Evolutionary conservation across 64 coral and sea anemone genomes (phyloP), one percentile per base, ranked within the genome.

Genomic region (Hydrozoanthus tunicans): DNA sequence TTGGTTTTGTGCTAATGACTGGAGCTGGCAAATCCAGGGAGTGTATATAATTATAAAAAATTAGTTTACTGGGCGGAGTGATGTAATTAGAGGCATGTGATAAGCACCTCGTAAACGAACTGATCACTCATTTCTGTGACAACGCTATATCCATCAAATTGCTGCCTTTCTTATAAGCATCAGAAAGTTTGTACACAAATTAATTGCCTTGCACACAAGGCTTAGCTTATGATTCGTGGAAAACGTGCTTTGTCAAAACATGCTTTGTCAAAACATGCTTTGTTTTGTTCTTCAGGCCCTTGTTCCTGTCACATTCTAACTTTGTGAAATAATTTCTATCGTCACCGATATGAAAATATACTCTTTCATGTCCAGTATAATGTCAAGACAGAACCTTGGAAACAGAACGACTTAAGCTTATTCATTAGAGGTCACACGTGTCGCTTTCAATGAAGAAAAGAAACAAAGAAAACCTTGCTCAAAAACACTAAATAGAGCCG

Each of bases 371-470:
- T 58, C 67, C 32, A 88, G 56, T 54, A 73, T 74, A 58, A 73
- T 88, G 68, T 26, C 4, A 74, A 69, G 84, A 88, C 51, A 25
- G 69, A 60, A 10, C 5, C 54, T 58, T 65, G 13, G n/a, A 6
- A 86, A 73, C 53, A 73, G n/a, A 58, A 73, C 52, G 32, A 23
- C 4, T 32, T n/a, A 58, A 11, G 20, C 26, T 20, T 88, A 14
- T 74, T 88, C 69, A 74, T 58, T 88, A 54, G n/a, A 58, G 67
- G 67, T 86, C 67, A 73, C 84, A 88, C 84, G 84, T 88, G 84
- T 73, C 69, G 13, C 12, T 58, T 56, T 43, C 9, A 32, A 72
- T 11, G 24, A 74, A 86, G 6, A 55, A 62, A 64, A 82, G 6
- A 58, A 25, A 88, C 84, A 88, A 74, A 88, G 68, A 88, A 17